Conservation (phyloP, 1,140 invertebrate species). For the Rhopalosiphum padi region DNA sequence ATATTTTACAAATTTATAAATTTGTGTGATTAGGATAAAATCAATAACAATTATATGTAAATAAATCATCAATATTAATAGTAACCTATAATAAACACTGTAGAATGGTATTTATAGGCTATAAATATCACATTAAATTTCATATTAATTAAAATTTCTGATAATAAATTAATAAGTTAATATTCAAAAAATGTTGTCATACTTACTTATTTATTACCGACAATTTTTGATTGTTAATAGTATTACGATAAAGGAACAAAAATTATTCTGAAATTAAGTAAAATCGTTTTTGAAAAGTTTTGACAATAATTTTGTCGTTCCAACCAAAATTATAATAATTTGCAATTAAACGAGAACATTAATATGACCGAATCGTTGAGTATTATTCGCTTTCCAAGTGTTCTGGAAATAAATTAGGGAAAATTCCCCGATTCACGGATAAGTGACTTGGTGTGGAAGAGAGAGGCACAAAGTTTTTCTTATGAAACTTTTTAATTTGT, state of each 20-base stretch:
- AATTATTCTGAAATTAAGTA: background rate
- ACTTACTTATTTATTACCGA: background rate
- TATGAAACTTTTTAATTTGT: conserved; percentile 56
- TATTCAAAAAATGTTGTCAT: background rate
- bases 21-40: background rate
- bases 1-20: background rate
- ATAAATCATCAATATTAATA: background rate
- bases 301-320: conserved; percentile 26
- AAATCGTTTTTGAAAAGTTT: conserved; percentile 28
- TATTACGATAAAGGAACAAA: background rate
- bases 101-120: background rate
- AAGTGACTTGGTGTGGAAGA: background rate
- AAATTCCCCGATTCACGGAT: background rate
- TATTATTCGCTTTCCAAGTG: conserved; percentile 15
- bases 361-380: conserved; percentile 40
- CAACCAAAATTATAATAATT: conserved; percentile 39
- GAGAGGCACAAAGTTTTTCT: conserved; percentile 18
- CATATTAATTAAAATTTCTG: background rate
- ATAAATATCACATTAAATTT: background rate
- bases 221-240: background rate
- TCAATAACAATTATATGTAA: background rate
- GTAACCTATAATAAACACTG: background rate
- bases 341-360: conserved; percentile 34
- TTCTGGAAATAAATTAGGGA: conserved; percentile 37
- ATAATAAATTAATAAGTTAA: background rate